Conservation (phyloP, 2,888 invertebrate genomes). For the Ypsolopha sequella region DNA sequence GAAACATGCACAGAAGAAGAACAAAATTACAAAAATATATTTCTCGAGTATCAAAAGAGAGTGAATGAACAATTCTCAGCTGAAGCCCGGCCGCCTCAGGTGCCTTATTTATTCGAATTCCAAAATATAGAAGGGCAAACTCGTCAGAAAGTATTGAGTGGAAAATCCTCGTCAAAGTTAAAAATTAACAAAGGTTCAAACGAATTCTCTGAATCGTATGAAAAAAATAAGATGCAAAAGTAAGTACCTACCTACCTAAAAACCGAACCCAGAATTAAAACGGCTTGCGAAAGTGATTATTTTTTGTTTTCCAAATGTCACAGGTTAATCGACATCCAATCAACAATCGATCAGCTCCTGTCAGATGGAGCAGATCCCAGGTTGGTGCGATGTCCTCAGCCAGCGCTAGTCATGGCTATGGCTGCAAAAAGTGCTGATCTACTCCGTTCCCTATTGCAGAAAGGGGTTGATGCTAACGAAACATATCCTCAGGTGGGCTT, state of each 20-base stretch:
- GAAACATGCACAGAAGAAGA: background rate
- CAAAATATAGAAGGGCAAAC: background rate
- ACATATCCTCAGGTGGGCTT: conserved; percentile 22
- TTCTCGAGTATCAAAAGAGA: background rate
- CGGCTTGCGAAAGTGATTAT: background rate
- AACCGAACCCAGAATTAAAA: too few relatives aligned
- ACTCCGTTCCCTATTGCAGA: conserved; percentile 25
- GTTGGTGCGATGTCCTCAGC: conserved; percentile 38
- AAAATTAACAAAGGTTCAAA: too few relatives aligned
- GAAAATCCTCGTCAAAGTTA: too few relatives aligned
- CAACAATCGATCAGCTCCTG: conserved; percentile 35
- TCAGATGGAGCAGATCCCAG: conserved; percentile 41
- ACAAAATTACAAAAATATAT: conserved; percentile 17
- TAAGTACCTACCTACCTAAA: background rate
- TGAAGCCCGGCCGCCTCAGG: too few relatives aligned
- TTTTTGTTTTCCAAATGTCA: conserved; percentile 14
- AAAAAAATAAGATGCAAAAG: too few relatives aligned
- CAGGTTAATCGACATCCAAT: conserved; percentile 36
- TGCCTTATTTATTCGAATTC: background rate
- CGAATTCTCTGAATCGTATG: too few relatives aligned
- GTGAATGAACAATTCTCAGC: too few relatives aligned
- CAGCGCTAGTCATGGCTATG: conserved; percentile 37
- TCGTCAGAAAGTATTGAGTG: too few relatives aligned
- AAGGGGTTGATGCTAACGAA: conserved; percentile 47
- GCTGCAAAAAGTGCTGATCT: conserved; percentile 28